Conservation (phyloP, 2,888 invertebrate species). For the Lepidonotus clava region DNA sequence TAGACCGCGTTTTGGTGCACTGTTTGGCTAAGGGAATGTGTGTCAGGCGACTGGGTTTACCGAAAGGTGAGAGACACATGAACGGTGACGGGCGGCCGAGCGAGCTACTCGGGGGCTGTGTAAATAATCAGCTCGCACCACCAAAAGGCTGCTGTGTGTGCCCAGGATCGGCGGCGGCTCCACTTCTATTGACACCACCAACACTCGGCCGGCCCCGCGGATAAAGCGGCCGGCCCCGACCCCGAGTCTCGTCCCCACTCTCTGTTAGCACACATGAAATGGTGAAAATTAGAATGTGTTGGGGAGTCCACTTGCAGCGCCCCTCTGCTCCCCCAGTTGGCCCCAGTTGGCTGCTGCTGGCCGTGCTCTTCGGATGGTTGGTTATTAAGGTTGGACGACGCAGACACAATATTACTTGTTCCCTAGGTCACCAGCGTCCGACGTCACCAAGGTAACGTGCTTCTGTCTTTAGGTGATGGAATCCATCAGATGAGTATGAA, state of each 20-base stretch:
- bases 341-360: too few relatives aligned
- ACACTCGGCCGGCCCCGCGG: neutral
- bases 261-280: neutral
- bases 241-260: neutral
- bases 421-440: too few relatives aligned
- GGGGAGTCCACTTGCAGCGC: too few relatives aligned
- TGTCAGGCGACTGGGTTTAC: slow-evolving; percentile 23
- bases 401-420: too few relatives aligned
- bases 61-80: slow-evolving; percentile 19
- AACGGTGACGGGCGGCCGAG: slow-evolving; percentile 23
- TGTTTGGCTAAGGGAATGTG: slow-evolving; percentile 22
- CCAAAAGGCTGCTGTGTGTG: slow-evolving; percentile 28
- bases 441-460: too few relatives aligned
- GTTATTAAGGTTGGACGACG: too few relatives aligned
- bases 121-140: slow-evolving; percentile 41
- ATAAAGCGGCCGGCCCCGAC: neutral
- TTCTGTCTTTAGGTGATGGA: too few relatives aligned
- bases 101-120: slow-evolving; percentile 33
- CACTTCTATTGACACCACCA: slow-evolving; percentile 32
- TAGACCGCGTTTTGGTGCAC: too few relatives aligned
- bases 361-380: too few relatives aligned
- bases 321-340: too few relatives aligned
- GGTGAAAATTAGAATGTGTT: neutral
- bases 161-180: neutral
- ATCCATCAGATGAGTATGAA: too few relatives aligned